A percentile compares a stretch with the other conserved stretches of the same genome.
These are phyloP conservation scores for Leucophenga maculata DNA, from an alignment of 2,888 invertebrate species.

Conservation along the genomic window DNA sequence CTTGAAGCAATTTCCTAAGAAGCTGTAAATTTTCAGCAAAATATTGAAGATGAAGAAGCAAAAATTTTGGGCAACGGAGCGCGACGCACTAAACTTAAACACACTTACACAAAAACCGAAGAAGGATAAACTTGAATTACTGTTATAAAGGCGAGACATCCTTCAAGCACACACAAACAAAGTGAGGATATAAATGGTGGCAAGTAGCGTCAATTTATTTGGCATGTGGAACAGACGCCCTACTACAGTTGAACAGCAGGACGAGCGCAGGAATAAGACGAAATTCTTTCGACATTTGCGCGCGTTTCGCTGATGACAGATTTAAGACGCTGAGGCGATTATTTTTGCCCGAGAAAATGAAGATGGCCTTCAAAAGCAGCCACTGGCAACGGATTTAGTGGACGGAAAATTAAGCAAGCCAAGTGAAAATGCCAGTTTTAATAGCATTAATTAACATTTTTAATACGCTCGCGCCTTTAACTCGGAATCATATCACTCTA, in stretches of 20 bases:
- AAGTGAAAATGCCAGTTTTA: background rate
- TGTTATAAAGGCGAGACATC: too few species aligned
- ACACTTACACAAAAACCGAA: too few species aligned
- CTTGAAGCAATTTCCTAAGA: background rate
- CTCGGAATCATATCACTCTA: too few species aligned
- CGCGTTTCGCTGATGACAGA: slow-evolving; percentile 1
- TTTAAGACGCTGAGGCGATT: slow-evolving; percentile 1
- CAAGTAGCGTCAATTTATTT: background rate
- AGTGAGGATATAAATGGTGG: too few species aligned
- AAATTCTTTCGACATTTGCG: background rate
- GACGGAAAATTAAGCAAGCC: background rate
- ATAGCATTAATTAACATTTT: too few species aligned
- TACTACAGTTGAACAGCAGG: background rate
- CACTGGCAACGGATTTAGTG: too few species aligned
- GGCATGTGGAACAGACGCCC: background rate
- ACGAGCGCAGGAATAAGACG: background rate
- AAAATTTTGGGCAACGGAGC: too few species aligned
- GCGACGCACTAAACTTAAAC: too few species aligned
- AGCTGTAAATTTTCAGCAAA: background rate
- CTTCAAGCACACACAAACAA: too few species aligned
- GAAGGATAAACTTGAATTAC: too few species aligned
- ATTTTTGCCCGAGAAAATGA: background rate
- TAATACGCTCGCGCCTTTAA: too few species aligned
- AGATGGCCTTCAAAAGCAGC: background rate
- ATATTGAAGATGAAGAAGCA: too few species aligned